These are phyloP conservation scores for Axis porcinus DNA, from an alignment of 2,113 vertebrate genomes.

Conservation along the genomic window DNA sequence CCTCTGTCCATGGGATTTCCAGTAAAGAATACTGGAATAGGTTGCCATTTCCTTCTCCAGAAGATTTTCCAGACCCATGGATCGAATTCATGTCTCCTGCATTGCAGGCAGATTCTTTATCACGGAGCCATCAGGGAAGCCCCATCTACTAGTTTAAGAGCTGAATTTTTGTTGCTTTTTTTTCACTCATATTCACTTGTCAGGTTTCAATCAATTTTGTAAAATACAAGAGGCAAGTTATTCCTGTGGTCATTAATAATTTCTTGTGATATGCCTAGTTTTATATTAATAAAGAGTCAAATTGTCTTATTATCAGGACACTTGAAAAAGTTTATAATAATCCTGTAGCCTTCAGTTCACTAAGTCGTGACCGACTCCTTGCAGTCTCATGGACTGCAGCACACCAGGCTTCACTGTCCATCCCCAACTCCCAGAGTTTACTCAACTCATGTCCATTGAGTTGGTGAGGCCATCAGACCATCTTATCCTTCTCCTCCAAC, in stretches of 20 bases:
- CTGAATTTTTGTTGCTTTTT: background rate
- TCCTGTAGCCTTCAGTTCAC: background rate
- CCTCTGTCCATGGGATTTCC: background rate
- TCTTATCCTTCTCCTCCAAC: background rate
- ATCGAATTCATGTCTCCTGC: background rate
- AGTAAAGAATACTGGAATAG: background rate
- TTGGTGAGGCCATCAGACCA: background rate
- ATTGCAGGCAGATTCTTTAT: background rate
- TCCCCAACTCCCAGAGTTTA: background rate
- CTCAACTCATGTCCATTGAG: background rate
- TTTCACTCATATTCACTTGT: rapidly evolving
- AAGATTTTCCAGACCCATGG: background rate
- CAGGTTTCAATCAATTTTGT: background rate
- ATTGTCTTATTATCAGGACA: background rate
- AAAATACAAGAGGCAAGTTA: background rate
- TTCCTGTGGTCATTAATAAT: background rate
- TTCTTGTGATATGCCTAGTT: background rate
- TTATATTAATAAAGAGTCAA: background rate
- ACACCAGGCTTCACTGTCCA: background rate
- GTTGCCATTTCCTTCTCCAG: background rate
- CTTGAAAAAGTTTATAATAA: background rate
- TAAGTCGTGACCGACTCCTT: background rate
- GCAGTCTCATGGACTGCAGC: background rate
- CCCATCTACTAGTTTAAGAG: background rate
- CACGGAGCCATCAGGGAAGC: background rate